Conservation (phyloP, 2,113 vertebrate genomes). For the Leuciscus idus region DNA sequence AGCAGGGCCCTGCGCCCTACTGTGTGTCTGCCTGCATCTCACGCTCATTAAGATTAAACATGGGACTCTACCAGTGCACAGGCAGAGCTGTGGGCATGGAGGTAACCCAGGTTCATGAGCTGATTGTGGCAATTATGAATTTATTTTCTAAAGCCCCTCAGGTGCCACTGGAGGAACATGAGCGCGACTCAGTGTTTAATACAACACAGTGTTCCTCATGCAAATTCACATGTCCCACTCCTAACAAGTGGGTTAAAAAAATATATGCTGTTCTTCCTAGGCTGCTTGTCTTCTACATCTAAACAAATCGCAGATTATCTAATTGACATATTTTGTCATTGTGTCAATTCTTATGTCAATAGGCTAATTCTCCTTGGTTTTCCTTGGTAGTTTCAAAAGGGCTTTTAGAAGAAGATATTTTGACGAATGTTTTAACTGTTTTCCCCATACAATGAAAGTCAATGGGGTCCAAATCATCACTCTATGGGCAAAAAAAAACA, state of each 20-base stretch:
- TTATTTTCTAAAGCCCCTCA: constrained; percentile 47
- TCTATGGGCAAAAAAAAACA: not conserved
- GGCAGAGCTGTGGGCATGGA: constrained; percentile 40
- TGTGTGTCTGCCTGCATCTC: constrained; percentile 39
- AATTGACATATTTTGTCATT: not conserved
- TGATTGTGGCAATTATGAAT: constrained; percentile 53
- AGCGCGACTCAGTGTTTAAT: constrained; percentile 43
- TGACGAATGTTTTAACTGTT: not conserved
- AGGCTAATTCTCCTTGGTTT: not conserved
- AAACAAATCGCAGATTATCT: not conserved
- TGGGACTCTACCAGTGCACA: constrained; percentile 32
- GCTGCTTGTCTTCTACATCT: not conserved
- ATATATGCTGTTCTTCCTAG: not conserved
- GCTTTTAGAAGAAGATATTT: not conserved
- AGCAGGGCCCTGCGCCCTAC: constrained; percentile 32
- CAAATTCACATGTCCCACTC: constrained; percentile 42
- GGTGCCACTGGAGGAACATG: constrained; percentile 45
- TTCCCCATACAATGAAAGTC: not conserved
- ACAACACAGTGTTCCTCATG: constrained; percentile 40
- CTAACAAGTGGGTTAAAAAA: not conserved
- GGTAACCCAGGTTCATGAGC: constrained; percentile 45
- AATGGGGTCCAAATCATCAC: not conserved
- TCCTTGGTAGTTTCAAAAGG: not conserved
- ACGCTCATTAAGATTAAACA: constrained; percentile 53
- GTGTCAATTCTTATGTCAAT: not conserved